Percentiles rank a stretch among this genome's conserved stretches.
Conservation (phyloP, 92 coral and sea anemone species). For the Plumapathes pennacea region DNA sequence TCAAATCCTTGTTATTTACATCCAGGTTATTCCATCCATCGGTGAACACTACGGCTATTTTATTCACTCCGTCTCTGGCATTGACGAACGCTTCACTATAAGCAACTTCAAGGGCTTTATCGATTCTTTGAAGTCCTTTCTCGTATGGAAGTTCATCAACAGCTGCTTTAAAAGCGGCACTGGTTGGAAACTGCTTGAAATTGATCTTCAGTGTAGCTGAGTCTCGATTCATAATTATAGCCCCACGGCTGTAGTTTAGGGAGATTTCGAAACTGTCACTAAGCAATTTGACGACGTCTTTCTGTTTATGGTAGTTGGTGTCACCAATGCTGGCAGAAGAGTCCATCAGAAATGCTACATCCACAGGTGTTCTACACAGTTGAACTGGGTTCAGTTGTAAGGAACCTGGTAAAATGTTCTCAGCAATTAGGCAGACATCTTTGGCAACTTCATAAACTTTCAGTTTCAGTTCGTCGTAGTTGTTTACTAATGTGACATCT, state of each 20-base stretch:
- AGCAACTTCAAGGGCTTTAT: slow-evolving; percentile 70
- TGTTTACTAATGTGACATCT: too few relatives aligned
- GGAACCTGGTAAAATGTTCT: too few relatives aligned
- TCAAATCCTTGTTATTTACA: slow-evolving; percentile 41
- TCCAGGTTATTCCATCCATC: slow-evolving; percentile 84
- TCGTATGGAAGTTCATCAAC: slow-evolving; percentile 59
- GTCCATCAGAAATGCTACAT: slow-evolving; percentile 79
- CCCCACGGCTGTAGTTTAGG: slow-evolving; percentile 47
- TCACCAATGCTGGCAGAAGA: slow-evolving; percentile 80
- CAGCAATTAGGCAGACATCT: too few relatives aligned
- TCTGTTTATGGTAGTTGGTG: slow-evolving; percentile 60
- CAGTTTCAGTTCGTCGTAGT: too few relatives aligned
- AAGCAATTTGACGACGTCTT: slow-evolving; percentile 74
- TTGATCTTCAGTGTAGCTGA: slow-evolving; percentile 43
- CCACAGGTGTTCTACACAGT: too few relatives aligned
- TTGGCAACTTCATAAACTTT: too few relatives aligned
- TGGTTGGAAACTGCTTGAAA: slow-evolving; percentile 4
- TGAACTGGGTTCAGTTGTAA: too few relatives aligned
- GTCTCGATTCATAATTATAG: slow-evolving; percentile 66
- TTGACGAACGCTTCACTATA: slow-evolving; percentile 46
- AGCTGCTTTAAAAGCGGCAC: slow-evolving; percentile 32
- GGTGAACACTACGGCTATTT: slow-evolving; percentile 72
- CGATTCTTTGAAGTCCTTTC: slow-evolving; percentile 76
- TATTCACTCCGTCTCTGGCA: slow-evolving; percentile 58
- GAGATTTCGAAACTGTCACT: slow-evolving; percentile 59